Evolutionary conservation across 2,888 invertebrate species (phyloP).

Genomic region (Frankliniella fusca): DNA sequence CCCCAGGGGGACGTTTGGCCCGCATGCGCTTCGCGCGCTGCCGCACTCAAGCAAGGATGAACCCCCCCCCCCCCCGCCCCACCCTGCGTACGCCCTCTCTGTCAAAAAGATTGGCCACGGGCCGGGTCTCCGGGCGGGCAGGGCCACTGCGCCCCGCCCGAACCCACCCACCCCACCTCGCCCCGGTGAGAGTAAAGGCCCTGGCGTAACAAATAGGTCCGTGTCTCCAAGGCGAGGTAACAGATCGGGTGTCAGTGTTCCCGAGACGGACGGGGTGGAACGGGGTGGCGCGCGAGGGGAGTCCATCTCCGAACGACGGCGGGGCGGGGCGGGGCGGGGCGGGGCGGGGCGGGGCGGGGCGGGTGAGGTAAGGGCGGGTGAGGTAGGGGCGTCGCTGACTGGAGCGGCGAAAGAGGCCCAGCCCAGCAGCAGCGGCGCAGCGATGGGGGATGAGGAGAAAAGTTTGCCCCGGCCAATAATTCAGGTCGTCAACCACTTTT

Average conservation of each 20-base stretch:
- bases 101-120: neutral
- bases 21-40: neutral
- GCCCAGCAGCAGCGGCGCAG: too few relatives aligned
- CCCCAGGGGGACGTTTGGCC: too few relatives aligned
- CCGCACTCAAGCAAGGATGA: neutral
- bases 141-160: neutral
- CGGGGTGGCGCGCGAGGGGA: neutral
- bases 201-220: neutral
- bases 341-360: too few relatives aligned
- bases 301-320: neutral
- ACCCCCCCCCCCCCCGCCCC: neutral
- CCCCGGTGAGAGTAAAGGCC: neutral
- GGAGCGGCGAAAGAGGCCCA: too few relatives aligned
- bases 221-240: neutral
- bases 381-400: too few relatives aligned
- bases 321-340: neutral
- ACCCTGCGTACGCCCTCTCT: neutral
- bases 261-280: neutral
- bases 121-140: too few relatives aligned
- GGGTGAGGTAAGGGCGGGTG: too few relatives aligned
- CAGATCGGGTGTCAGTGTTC: neutral
- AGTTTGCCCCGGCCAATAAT: too few relatives aligned
- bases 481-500: too few relatives aligned
- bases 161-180: neutral
- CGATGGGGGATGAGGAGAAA: too few relatives aligned